Base-by-base conservation (phyloP, 92 coral and sea anemone species). In the Desmophyllum pertusum region DNA sequence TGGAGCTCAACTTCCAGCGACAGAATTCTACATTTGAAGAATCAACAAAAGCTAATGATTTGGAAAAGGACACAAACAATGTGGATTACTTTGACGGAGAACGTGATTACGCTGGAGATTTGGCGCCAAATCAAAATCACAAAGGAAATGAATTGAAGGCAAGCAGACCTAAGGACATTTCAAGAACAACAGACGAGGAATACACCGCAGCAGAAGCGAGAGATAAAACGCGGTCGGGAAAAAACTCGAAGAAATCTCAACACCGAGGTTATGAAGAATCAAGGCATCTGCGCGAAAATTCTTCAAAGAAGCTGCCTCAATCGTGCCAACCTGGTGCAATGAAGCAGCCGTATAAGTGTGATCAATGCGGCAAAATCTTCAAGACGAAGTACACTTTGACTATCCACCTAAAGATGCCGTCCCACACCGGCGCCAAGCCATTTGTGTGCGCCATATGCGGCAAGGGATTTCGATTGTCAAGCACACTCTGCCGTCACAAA, bases 361-460 rank as follows among this genome's bases (percentile, higher is more conserved):
- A 85, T 51, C 99, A 97, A 41, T 97, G 99, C 81, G 99, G 99
- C 13, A 97, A 94, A 85, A 89, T 92, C 29, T 97, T 97, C 91
- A 97, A 97, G 84, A 97, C 99, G 37, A 97, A 97, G 78, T 97
- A 97, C 92, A 97, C 99, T 11, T 74, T 97, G 80, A 94, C 99
- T 2, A 97, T 97, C 66, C 99, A 97, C 71, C 94, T 97, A 14
- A 97, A 97, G 77, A 97, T 97, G 99, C 99, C 99, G 15, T 90
- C 93, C 42, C 99, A 97, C 75, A 97, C 99, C 6, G 99, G 99
- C 79, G 99, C 99, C 69, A 90, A 98, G 65, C 99, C 99, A 73
- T 97, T 97, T 85, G 99, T 97, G 67, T 97, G 99, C 71, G 98
- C 90, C 73, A 93, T 97, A 78, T 97, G 99, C 70, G 99, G 99